A percentile compares a stretch with the other conserved stretches of the same genome.
phyloP scores from a whole-genome alignment of 2,797 vertebrate genomes.

The Menidia menidia region DNA sequence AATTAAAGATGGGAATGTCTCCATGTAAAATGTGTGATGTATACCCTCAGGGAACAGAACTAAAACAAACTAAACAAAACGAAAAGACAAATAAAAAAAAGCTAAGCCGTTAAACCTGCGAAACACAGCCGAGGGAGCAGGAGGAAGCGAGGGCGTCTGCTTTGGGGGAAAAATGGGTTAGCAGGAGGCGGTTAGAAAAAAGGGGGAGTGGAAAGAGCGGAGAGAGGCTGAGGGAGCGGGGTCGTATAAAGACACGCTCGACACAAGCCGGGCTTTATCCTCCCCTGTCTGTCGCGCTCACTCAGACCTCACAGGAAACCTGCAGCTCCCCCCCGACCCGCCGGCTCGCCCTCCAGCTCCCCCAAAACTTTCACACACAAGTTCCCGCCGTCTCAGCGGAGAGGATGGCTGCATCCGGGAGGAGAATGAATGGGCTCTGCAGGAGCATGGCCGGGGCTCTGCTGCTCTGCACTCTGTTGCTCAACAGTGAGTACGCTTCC shows the following conservation, averaged over 20 bases:
- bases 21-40: neutral
- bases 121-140: conserved; percentile 38
- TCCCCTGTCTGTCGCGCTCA: conserved; percentile 73
- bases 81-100: too few species aligned
- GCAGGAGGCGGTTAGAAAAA: conserved; percentile 64
- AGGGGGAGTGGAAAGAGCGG: conserved; percentile 74
- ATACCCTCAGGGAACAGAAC: conserved; percentile 25
- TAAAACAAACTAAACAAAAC: neutral
- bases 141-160: conserved; percentile 44
- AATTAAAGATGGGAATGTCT: neutral
- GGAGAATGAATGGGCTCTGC: conserved; percentile 81
- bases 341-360: conserved; percentile 45
- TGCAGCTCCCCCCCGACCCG: conserved; percentile 48
- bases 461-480: conserved; percentile 69
- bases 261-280: conserved; percentile 81
- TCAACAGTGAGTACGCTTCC: conserved; percentile 78
- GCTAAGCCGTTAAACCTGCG: conserved; percentile 17
- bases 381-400: conserved; percentile 56
- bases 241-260: conserved; percentile 80
- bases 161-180: conserved; percentile 56
- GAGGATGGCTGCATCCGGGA: conserved; percentile 73
- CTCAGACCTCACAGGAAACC: conserved; percentile 79
- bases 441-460: conserved; percentile 67
- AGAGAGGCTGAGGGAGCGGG: conserved; percentile 52
- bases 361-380: conserved; percentile 35